Evolutionary conservation across 2,113 vertebrate genomes (phyloP).

Genomic region (Saguinus imperator): DNA sequence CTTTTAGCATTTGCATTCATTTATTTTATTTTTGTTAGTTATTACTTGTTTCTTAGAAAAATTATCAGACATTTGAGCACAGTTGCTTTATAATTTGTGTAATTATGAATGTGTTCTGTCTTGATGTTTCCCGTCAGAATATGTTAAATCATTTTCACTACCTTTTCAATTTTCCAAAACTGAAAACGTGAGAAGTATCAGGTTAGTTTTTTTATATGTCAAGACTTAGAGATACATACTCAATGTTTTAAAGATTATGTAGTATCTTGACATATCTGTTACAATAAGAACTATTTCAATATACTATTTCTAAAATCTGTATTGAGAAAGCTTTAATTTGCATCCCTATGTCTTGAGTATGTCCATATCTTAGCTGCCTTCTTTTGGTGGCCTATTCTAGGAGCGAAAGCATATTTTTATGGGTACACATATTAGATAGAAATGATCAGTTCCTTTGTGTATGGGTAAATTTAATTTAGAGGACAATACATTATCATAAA

Average conservation of each 20-base stretch:
- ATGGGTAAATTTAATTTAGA: background rate
- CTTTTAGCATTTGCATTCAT: constrained; percentile 65
- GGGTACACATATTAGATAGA: background rate
- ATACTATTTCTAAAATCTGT: background rate
- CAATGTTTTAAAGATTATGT: background rate
- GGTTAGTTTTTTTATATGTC: background rate
- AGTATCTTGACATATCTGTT: background rate
- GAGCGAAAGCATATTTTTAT: background rate
- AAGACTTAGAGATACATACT: background rate
- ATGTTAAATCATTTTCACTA: constrained; percentile 50
- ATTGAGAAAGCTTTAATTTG: background rate
- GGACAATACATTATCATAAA: background rate
- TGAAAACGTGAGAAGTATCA: background rate
- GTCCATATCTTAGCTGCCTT: background rate
- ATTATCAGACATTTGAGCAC: constrained; percentile 73
- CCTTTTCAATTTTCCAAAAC: background rate
- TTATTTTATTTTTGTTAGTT: constrained; percentile 75
- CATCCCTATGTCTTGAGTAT: background rate
- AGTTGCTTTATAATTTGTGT: constrained; percentile 56
- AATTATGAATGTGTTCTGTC: constrained; percentile 47
- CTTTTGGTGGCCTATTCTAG: background rate
- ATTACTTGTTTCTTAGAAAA: constrained; percentile 74
- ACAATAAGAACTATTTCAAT: background rate
- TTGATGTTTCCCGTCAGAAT: background rate
- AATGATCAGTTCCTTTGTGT: background rate